Evolutionary conservation across 2,797 vertebrate genomes (phyloP).

Genomic region (Holocentrus rufus): DNA sequence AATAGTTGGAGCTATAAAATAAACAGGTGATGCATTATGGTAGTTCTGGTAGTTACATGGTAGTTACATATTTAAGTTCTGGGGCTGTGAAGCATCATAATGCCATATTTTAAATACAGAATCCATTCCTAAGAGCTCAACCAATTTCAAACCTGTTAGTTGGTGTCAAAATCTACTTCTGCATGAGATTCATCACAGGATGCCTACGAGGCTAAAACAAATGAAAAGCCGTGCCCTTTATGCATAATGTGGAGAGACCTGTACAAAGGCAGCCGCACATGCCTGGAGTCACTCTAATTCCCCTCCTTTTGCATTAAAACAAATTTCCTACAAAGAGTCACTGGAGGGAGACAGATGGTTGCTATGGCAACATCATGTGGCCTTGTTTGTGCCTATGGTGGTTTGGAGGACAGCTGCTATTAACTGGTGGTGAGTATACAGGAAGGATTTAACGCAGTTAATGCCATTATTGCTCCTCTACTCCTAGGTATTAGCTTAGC

Average conservation of each 20-base stretch:
- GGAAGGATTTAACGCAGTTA: constrained; percentile 38
- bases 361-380: constrained; percentile 55
- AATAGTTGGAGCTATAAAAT: too few relatives aligned
- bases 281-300: constrained; percentile 51
- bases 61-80: constrained; percentile 1
- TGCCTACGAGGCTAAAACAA: constrained; percentile 46
- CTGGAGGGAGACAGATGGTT: constrained; percentile 57
- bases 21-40: too few relatives aligned
- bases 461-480: constrained; percentile 33
- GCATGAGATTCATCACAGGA: constrained; percentile 30
- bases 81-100: not conserved
- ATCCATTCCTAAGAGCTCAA: constrained; percentile 17
- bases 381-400: constrained; percentile 44
- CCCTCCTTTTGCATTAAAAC: constrained; percentile 45
- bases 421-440: constrained; percentile 38
- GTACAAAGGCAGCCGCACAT: constrained; percentile 50
- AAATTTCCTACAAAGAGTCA: constrained; percentile 31
- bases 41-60: too few relatives aligned
- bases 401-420: constrained; percentile 48
- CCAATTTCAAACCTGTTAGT: constrained; percentile 8
- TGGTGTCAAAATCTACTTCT: constrained; percentile 21
- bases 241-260: constrained; percentile 42
- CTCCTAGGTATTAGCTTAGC: not conserved
- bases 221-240: constrained; percentile 32
- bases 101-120: constrained; percentile 18